Base-by-base conservation (phyloP, 2,888 invertebrate genomes). In the Tenthredo amoena region DNA sequence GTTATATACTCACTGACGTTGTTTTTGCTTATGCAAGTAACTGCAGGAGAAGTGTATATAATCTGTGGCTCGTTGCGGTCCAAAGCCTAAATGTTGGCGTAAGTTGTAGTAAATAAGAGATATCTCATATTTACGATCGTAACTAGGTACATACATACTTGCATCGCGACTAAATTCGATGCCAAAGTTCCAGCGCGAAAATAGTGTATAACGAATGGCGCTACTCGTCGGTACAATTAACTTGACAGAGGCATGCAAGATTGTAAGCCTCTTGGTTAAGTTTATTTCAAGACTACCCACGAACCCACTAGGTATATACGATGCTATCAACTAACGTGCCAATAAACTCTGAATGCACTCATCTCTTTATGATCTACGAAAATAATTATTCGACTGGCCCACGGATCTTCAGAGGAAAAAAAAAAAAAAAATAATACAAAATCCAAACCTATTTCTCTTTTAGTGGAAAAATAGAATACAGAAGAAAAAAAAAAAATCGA, bases 231-330 rank as follows among this genome's bases (percentile, higher is more conserved):
- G 74, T n/a, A 74, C 74, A 74, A 74, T 74, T 74, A 74, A 43
- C 74, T 74, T 74, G 74, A 74, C 74, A 68, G 68, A 68, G 68
- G 68, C 68, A 68, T 68, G 68, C 68, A 68, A 68, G 68, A 34
- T 68, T 68, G 68, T 68, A 68, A 31, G 68, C 34, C 18, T 68
- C 68, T 68, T 7, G 68, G 68, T 31, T 68, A 1, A 31, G 34
- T 68, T 68, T 68, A 68, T 68, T 68, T 68, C 34, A 34, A 68
- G 68, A 62, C 62, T 4, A 62, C 34, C 68, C 34, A 62, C 26
- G 62, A 26, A 62, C 12, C 26, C 2, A 2, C 26, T 12, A 15
- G 12, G 4, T n/a, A 55, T 55, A 55, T n/a, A 55, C 55, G 4
- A 55, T n/a, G n/a, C 55, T 6, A 55, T 55, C 55, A n/a, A 55